Evolutionary conservation across 2,888 invertebrate species (phyloP), one percentile per base, ranked within the genome.

Genomic region (Ornithoptera priamus): DNA sequence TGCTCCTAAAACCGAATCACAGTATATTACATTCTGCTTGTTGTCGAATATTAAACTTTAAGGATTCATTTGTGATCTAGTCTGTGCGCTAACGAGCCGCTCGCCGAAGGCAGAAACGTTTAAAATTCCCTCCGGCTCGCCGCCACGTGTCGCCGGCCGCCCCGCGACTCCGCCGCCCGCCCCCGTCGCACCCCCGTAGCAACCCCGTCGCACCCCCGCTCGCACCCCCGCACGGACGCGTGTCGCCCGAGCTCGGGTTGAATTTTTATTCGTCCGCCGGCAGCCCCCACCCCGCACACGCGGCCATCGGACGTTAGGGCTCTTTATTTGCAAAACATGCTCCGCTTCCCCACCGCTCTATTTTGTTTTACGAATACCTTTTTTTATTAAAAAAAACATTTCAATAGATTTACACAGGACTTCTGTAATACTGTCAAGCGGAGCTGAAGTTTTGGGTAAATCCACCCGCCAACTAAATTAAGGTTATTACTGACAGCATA

Each of bases 241-340:
- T 30, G 30, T 30, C 30, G 30, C 30, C 30, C 30, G 4, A 30
- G 30, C 30, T 5, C 30, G 30, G 30, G 30, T 30, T 67, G 63
- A 70, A 70, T 70, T 70, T 66, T 70, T 67, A 70, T 67, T 59
- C 59, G 50, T 36, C 62, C 36, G 62, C 62, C 36, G 62, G 57
- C 50, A 46, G 46, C 57, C 65, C 58, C 58, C 66, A 62, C 30
- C 30, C 30, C 30, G 3, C 30, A 3, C 30, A 5, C 30, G 30
- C 30, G 30, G 4, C 4, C 4, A 5, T 30, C 30, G 30, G 30
- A 30, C 30, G 30, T 30, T 30, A 30, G 66, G 61, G 36, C 42
- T 62, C 62, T 70, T 63, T 67, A 67, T 67, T 70, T 42, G 70
- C 58, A 17, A 70, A 67, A 67, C 70, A 63, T 70, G 65, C 57